A percentile compares a stretch with the other conserved stretches of the same genome.
phyloP scores from a whole-genome alignment of 2,888 invertebrate species.

The Chymomyza amoena region DNA sequence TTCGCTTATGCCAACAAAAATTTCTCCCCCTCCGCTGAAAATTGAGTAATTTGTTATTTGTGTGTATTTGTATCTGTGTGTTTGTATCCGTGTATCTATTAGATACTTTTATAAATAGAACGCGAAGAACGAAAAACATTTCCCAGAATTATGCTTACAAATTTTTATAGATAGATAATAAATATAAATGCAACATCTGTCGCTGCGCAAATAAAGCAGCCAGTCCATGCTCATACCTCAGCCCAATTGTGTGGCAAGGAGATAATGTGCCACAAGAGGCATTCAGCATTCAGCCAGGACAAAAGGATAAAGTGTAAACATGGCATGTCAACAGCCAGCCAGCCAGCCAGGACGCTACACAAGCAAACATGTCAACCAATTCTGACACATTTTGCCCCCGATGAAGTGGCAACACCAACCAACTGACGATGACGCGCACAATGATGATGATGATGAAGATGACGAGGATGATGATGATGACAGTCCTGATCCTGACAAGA shows the following conservation, averaged over 20 bases:
- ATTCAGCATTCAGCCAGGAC: constrained; percentile 35
- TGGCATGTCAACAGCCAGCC: constrained; percentile 33
- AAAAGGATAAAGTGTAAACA: constrained; percentile 66
- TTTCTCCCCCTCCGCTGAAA: background rate
- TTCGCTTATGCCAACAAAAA: background rate
- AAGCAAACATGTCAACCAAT: constrained; percentile 68
- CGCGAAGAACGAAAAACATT: background rate
- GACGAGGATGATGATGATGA: background rate
- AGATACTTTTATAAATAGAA: constrained; percentile 20
- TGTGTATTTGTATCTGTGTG: background rate
- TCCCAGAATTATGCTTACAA: constrained; percentile 24
- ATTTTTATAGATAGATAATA: background rate
- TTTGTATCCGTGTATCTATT: background rate
- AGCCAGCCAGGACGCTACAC: too few species aligned
- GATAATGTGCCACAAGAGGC: constrained; percentile 28
- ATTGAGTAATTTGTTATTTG: constrained; percentile 37
- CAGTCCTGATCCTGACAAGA: background rate
- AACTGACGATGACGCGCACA: constrained; percentile 16
- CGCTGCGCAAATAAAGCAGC: constrained; percentile 40
- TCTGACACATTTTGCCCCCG: constrained; percentile 54
- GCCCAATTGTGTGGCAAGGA: background rate
- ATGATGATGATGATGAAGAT: constrained; percentile 15
- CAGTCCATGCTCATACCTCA: constrained; percentile 8
- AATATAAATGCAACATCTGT: constrained; percentile 48
- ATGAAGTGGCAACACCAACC: constrained; percentile 55